Percentiles rank a stretch among this genome's conserved stretches.
Conservation (phyloP, 2,888 invertebrate species). For the Aleiodes testaceus region DNA sequence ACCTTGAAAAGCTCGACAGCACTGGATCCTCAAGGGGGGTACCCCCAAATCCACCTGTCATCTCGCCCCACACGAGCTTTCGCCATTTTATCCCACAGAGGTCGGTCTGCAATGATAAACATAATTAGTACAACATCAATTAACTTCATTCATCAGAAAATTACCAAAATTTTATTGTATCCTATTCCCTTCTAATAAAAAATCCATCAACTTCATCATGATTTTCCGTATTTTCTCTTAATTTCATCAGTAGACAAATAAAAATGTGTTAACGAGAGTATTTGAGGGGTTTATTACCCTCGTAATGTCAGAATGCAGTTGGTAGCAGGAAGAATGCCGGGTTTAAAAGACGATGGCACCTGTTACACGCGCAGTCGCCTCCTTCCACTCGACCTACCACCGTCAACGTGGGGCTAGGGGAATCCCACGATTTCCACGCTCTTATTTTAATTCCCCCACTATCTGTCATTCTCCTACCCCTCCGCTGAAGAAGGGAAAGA, state of each 20-base stretch:
- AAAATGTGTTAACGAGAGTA: too few relatives aligned
- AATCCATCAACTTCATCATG: too few relatives aligned
- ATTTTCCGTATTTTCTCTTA: not conserved
- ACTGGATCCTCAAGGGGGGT: constrained; percentile 91
- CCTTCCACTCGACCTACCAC: constrained; percentile 30
- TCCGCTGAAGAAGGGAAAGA: too few relatives aligned
- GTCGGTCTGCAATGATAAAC: constrained; percentile 86
- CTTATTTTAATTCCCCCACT: constrained; percentile 8
- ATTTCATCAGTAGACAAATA: not conserved
- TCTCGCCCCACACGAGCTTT: constrained; percentile 90
- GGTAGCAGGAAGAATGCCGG: not conserved
- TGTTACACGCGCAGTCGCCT: constrained; percentile 43
- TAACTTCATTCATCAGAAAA: not conserved
- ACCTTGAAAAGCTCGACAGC: constrained; percentile 91
- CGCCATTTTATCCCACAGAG: constrained; percentile 99
- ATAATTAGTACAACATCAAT: not conserved
- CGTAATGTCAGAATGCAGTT: constrained; percentile 5
- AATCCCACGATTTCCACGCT: constrained; percentile 4
- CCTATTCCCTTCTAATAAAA: too few relatives aligned
- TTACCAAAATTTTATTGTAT: too few relatives aligned
- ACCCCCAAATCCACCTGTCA: constrained; percentile 74
- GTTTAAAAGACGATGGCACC: constrained; percentile 38
- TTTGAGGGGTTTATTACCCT: not conserved
- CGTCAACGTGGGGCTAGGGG: not conserved
- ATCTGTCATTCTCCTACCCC: too few relatives aligned